Conservation (phyloP, 2,113 vertebrate genomes). For the Xiphophorus hellerii region DNA sequence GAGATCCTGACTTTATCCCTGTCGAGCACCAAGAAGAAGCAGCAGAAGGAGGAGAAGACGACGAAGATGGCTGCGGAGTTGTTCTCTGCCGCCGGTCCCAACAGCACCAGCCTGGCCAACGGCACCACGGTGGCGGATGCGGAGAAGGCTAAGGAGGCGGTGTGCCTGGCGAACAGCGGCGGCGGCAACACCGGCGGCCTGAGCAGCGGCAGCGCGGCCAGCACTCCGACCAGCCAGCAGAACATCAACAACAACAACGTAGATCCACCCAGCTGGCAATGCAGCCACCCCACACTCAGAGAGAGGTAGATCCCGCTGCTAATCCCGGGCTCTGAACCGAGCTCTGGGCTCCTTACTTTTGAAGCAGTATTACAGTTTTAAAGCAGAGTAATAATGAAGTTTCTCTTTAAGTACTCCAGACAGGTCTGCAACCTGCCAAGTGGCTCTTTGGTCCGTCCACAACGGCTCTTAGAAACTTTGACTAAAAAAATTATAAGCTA, state of each 20-base stretch:
- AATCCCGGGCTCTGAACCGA: no score
- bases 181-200: constrained; percentile 48
- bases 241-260: constrained; percentile 93
- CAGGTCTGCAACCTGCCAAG: no score
- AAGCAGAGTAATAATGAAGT: no score
- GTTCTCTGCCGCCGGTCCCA: constrained; percentile 81
- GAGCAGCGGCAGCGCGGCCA: constrained; percentile 72
- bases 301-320: constrained; percentile 83
- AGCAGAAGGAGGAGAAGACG: constrained; percentile 31
- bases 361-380: no score
- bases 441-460: no score
- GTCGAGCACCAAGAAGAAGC: constrained; percentile 76
- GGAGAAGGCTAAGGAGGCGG: constrained; percentile 83
- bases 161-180: constrained; percentile 73
- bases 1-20: constrained; percentile 84
- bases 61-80: constrained; percentile 95
- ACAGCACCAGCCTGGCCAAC: constrained; percentile 80
- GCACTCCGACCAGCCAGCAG: constrained; percentile 81
- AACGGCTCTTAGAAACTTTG: no score
- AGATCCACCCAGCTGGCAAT: constrained; percentile 89
- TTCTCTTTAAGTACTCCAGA: no score
- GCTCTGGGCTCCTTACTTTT: no score
- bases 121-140: constrained; percentile 77
- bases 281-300: constrained; percentile 90
- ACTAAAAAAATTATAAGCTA: no score